Percentiles rank a stretch among this genome's conserved stretches.
Conservation (phyloP, 2,888 invertebrate genomes). For the Caenorhabditis sp. region DNA sequence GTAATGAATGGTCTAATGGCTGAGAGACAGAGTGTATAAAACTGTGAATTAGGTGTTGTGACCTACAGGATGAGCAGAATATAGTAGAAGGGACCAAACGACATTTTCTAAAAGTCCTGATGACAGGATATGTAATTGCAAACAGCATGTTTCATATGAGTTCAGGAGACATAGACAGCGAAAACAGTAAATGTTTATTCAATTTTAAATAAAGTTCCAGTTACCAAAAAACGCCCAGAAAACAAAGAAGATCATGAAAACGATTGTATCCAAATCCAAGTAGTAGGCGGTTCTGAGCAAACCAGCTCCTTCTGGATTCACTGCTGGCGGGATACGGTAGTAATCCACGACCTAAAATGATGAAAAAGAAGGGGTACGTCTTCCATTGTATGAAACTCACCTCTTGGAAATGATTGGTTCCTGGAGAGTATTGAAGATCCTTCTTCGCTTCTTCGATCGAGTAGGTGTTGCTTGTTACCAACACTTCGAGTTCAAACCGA, state of each 20-base stretch:
- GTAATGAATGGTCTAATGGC: no score
- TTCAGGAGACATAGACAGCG: no score
- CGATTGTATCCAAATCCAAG: background rate
- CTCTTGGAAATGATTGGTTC: conserved; percentile 17
- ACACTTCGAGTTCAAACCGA: conserved; percentile 50
- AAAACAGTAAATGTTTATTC: no score
- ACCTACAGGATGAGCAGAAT: no score
- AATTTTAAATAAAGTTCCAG: background rate
- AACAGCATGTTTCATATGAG: no score
- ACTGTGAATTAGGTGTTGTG: no score
- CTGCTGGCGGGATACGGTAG: no score
- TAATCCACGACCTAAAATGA: conserved; percentile 25
- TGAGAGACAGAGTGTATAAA: no score
- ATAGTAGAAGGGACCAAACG: no score
- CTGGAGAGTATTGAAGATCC: conserved; percentile 48
- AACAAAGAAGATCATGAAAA: background rate
- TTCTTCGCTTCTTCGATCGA: conserved; percentile 51
- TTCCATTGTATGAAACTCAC: background rate
- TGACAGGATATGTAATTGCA: no score
- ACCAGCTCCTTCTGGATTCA: no score
- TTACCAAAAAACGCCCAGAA: background rate
- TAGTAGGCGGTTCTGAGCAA: background rate
- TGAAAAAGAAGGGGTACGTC: background rate
- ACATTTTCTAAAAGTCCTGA: no score
- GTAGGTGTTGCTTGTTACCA: conserved; percentile 59